A percentile compares a stretch with the other conserved stretches of the same genome.
Evolutionary conservation across 2,113 vertebrate species (phyloP).

Genomic region (Donacobius atricapilla): DNA sequence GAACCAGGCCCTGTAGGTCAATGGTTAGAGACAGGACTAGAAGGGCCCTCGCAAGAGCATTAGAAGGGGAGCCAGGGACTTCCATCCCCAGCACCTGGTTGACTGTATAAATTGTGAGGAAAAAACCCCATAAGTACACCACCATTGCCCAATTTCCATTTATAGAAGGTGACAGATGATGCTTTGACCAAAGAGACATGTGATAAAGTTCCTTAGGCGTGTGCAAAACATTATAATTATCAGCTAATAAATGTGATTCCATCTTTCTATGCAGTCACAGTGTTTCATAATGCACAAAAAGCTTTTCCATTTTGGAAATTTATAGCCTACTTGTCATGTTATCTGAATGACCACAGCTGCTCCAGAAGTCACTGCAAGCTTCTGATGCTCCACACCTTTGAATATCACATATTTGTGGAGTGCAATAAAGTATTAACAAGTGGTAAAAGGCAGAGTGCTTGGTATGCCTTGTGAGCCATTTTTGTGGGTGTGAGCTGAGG

Average conservation of each 20-base stretch:
- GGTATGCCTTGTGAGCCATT: background rate
- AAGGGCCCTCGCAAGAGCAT: accelerated
- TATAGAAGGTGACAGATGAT: background rate
- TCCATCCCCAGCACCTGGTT: background rate
- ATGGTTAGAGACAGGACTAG: background rate
- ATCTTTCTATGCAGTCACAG: background rate
- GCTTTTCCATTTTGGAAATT: background rate
- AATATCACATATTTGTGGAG: background rate
- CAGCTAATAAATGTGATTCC: background rate
- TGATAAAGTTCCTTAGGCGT: background rate
- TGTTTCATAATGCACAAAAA: background rate
- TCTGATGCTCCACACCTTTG: background rate
- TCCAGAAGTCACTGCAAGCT: background rate
- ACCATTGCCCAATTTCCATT: background rate
- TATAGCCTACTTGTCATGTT: background rate
- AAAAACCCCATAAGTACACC: background rate
- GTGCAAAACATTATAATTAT: background rate
- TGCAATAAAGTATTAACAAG: background rate
- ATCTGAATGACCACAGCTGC: background rate
- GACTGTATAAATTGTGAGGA: background rate
- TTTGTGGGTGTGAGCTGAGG: background rate
- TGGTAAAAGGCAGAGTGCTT: background rate
- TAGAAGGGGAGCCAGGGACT: background rate
- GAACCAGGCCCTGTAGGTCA: background rate
- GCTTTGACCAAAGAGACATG: background rate